These are phyloP conservation scores for Ormyrus nitidulus DNA, from an alignment of 2,888 invertebrate genomes.

Conservation along the genomic window DNA sequence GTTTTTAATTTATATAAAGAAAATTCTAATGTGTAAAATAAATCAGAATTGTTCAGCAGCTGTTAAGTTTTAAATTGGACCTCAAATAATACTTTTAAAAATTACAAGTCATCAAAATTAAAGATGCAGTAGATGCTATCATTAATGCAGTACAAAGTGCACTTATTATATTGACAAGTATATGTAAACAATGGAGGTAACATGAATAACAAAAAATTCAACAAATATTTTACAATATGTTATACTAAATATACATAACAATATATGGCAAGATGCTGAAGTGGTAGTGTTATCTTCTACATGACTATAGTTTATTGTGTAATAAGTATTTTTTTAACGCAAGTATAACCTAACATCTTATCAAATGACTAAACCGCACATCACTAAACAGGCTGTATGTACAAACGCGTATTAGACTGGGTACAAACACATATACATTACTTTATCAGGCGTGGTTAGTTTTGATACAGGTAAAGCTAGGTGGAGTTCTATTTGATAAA, in stretches of 20 bases:
- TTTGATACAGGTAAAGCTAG: too few species aligned
- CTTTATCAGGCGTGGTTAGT: too few species aligned
- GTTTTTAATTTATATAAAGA: conserved; percentile 17
- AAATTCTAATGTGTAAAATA: not conserved
- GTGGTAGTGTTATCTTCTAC: conserved; percentile 23
- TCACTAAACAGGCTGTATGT: too few species aligned
- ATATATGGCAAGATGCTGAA: conserved; percentile 15
- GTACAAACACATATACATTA: too few species aligned
- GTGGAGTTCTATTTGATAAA: too few species aligned
- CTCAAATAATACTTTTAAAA: conserved; percentile 6
- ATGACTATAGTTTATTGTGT: conserved; percentile 34
- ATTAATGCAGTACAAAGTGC: conserved; percentile 1
- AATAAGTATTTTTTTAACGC: conserved; percentile 32
- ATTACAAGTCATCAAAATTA: conserved; percentile 19
- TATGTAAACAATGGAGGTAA: conserved; percentile 5
- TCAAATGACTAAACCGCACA: conserved; percentile 22
- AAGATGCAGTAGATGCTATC: not conserved
- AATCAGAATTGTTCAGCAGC: not conserved
- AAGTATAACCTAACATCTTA: conserved; percentile 41
- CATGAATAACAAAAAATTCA: conserved; percentile 17
- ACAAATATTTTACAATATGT: conserved; percentile 17
- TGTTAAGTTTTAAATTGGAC: conserved; percentile 12
- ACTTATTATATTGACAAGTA: conserved; percentile 2
- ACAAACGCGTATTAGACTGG: too few species aligned
- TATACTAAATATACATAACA: conserved; percentile 38